Base-by-base conservation (phyloP, 1,140 invertebrate species). In the Trichonephila inaurata region DNA sequence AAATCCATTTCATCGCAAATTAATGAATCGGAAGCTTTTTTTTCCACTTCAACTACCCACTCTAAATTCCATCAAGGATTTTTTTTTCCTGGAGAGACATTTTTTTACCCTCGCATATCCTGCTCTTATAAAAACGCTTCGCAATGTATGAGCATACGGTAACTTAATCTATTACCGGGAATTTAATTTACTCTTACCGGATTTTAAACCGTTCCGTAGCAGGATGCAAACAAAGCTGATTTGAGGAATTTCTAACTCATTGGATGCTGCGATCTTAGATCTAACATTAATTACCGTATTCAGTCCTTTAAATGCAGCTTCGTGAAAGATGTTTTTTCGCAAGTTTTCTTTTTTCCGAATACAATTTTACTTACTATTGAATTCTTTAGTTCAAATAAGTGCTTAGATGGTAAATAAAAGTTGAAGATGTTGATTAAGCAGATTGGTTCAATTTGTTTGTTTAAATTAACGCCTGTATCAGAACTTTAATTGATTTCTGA, bases 1-100 rank as follows among this genome's bases (percentile, higher is more conserved):
- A 92, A 92, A 92, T 92, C 90, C 82, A 92, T 92, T 92, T 92
- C 90, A 92, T 92, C 61, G 62, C 61, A 92, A 92, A 92, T 92
- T 92, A 92, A 92, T 92, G 90, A 92, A 85, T 92, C 82, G 81
- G 81, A 92, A 92, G 24, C 8, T 18, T 82, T 85, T 91, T 91
- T 85, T 82, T 18, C 81, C 61, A 10, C 16, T 81, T 91, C 72
- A 60, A 77, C 88, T 24, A 89, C 69, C n/a, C 60, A 91, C 72
- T 91, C 72, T 91, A 81, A 91, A 81, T 91, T 91, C 89, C 89
- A 91, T 91, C 89, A 91, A n/a, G 18, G n/a, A 60, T 33, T 91
- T 89, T 69, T 51, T 64, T 33, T 40, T 40, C 33, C 33, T 4
- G 2, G 40, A n/a, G 19, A 5, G n/a, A n/a, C 28, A 58, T 24